Evolutionary conservation across 2,797 vertebrate species (phyloP).

Genomic region (Myioborus miniatus): DNA sequence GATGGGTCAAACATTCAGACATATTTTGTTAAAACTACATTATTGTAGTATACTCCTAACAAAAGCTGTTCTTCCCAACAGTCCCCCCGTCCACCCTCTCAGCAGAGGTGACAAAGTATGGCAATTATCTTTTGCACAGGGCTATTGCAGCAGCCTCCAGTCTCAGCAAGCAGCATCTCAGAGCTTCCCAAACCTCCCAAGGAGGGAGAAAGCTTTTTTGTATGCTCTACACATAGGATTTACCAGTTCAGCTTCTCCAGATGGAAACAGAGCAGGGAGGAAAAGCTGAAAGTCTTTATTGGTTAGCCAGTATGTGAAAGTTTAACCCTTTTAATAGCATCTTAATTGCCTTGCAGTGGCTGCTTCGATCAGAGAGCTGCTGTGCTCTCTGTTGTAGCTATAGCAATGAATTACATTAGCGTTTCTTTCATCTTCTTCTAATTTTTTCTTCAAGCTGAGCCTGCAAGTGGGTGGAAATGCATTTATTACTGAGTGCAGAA

Average conservation of each 20-base stretch:
- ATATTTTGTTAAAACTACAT: neutral
- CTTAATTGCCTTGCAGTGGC: neutral
- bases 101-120: neutral
- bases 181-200: neutral
- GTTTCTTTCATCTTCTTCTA: constrained; percentile 4
- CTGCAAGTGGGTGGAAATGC: constrained; percentile 26
- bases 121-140: neutral
- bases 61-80: neutral
- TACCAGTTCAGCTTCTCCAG: neutral
- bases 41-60: neutral
- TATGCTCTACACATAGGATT: neutral
- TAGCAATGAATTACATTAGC: neutral
- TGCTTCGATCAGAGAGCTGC: neutral
- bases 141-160: neutral
- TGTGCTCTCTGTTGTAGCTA: constrained; percentile 2
- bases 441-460: constrained; percentile 37
- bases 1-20: neutral
- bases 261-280: neutral
- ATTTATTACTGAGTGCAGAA: constrained; percentile 2
- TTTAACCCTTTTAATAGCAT: neutral
- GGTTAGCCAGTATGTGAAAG: neutral
- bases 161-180: neutral
- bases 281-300: neutral
- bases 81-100: neutral
- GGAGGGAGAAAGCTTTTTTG: neutral